Percentiles rank a stretch among this genome's conserved stretches.
These are phyloP conservation scores for Montipora foliosa DNA, from an alignment of 64 coral and sea anemone species.

Conservation along the genomic window DNA sequence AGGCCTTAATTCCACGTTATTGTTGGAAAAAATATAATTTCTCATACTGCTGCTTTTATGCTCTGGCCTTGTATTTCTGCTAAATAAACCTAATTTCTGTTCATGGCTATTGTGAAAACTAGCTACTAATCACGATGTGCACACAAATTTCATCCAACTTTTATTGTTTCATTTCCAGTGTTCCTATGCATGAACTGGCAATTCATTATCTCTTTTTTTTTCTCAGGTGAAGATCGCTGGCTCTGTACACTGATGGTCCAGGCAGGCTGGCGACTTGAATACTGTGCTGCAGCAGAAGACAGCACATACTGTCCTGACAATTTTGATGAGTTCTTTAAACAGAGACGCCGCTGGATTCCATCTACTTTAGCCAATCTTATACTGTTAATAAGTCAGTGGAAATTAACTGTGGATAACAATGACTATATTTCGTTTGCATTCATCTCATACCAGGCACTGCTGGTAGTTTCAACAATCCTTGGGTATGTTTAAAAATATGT, in stretches of 20 bases:
- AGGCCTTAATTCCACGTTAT: too few relatives aligned
- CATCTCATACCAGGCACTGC: conserved; percentile 85
- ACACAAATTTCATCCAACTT: too few relatives aligned
- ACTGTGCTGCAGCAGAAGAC: conserved; percentile 96
- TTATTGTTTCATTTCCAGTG: too few relatives aligned
- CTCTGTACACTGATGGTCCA: conserved; percentile 96
- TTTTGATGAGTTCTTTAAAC: conserved; percentile 95
- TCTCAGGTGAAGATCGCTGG: conserved; percentile 97
- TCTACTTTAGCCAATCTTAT: conserved; percentile 90
- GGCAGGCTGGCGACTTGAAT: conserved; percentile 91
- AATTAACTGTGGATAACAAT: conserved; percentile 76
- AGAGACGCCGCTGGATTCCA: conserved; percentile 94
- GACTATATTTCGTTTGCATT: conserved; percentile 83
- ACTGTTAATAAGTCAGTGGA: conserved; percentile 84
- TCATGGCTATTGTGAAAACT: too few relatives aligned
- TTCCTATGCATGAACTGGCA: too few relatives aligned
- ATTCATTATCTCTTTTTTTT: not conserved
- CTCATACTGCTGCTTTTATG: too few relatives aligned
- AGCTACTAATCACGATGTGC: too few relatives aligned
- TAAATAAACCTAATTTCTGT: too few relatives aligned
- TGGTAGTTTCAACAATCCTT: conserved; percentile 82
- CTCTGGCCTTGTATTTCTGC: too few relatives aligned
- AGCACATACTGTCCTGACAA: conserved; percentile 84
- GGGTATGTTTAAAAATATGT: conserved; percentile 27
- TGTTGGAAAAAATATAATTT: too few relatives aligned